Base-by-base conservation (phyloP, 2,888 invertebrate genomes). In the Lasius fuliginosus region DNA sequence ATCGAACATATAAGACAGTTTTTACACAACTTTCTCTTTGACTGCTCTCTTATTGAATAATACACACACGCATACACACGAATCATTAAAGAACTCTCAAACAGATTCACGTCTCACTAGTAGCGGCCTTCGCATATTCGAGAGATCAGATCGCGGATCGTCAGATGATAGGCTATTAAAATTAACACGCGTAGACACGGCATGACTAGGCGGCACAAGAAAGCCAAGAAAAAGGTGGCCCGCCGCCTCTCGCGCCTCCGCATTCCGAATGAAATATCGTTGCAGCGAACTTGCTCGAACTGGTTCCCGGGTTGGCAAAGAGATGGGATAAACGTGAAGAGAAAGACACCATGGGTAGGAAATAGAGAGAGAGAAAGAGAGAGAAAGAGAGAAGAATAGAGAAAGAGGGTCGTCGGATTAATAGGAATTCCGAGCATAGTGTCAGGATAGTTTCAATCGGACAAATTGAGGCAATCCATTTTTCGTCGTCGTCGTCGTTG, bases 381-480 rank as follows among this genome's bases (percentile, higher is more conserved):
- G 27, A 40, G 11, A 36, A 9, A 42, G 49, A n/a, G 5, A 42
- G 12, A 49, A 30, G n/a, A 62, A 40, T 69, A 36, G 86, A 49
- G 82, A 73, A 86, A 85, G 89, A 87, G 77, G 84, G 65, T 64
- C 79, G 67, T 60, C 82, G 90, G 86, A 92, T 92, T 93, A 93
- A 92, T 92, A 92, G 92, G 91, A 92, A 93, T 93, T 92, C 92
- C 92, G 88, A 90, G 89, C 93, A 92, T 92, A 91, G 93, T 92
- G 92, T 90, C 90, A 90, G 89, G 92, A 93, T 93, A 93, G 93
- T 93, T 93, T 92, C 91, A 91, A 92, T 91, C 92, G 90, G 90
- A 92, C 93, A 92, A 93, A 93, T 93, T 92, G 93, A 92, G 90
- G 92, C 91, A 91, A 93, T 93, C 89, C 91, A 92, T 93, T 93